A percentile compares a stretch with the other conserved stretches of the same genome.
Evolutionary conservation across 2,797 vertebrate species (phyloP).

Genomic region (Apogon talboti): DNA sequence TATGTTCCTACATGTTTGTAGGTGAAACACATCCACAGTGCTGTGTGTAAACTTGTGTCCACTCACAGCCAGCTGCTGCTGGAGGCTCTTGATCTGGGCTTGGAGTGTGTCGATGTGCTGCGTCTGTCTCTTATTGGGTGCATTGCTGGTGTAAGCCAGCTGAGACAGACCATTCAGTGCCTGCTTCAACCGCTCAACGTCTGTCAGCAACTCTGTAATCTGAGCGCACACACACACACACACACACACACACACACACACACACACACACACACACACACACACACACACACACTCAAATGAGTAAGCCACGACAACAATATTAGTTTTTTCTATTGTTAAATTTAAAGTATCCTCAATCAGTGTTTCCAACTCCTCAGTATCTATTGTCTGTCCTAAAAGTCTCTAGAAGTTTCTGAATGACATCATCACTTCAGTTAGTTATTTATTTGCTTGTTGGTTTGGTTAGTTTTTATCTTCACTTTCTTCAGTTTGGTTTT

Average conservation of each 20-base stretch:
- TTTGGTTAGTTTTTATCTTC: no score
- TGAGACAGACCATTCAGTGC: slow-evolving; percentile 93
- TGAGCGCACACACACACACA: slow-evolving; percentile 63
- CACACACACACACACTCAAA: no score
- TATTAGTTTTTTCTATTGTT: no score
- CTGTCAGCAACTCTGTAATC: slow-evolving; percentile 94
- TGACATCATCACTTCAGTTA: no score
- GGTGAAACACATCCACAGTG: not conserved
- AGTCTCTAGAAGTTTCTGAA: no score
- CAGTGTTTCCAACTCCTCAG: no score
- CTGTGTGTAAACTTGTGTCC: slow-evolving; percentile 1
- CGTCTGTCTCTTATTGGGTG: slow-evolving; percentile 89
- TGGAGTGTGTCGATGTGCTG: slow-evolving; percentile 91
- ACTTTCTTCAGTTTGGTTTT: no score
- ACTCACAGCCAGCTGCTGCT: slow-evolving; percentile 98
- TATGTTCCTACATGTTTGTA: no score
- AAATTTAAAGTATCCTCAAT: no score
- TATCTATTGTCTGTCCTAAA: no score
- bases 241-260: slow-evolving; percentile 11
- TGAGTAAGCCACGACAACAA: not conserved
- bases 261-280: no score
- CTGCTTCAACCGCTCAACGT: slow-evolving; percentile 94
- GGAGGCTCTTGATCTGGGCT: slow-evolving; percentile 90
- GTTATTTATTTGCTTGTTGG: no score
- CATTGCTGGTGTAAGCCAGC: slow-evolving; percentile 88